phyloP scores from a whole-genome alignment of 1,140 invertebrate genomes.

The Bombus sibiricus region DNA sequence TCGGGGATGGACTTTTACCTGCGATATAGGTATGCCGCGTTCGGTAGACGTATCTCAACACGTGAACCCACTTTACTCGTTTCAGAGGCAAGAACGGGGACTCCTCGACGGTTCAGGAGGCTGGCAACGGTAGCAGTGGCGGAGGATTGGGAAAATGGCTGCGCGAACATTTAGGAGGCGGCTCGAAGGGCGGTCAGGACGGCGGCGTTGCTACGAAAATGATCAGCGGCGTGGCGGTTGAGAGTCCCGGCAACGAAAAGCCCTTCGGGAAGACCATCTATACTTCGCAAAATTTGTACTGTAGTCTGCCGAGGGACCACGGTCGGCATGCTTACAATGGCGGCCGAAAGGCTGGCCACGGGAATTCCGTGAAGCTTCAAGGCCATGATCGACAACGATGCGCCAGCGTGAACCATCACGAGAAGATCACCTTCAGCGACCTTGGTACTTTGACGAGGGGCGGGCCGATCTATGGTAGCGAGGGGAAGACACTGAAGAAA shows the following conservation, averaged over 20 bases:
- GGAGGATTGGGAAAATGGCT: constrained; percentile 78
- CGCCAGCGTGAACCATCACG: constrained; percentile 64
- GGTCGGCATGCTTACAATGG: constrained; percentile 64
- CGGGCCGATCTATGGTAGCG: constrained; percentile 74
- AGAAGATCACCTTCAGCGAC: constrained; percentile 68
- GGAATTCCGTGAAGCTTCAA: constrained; percentile 58
- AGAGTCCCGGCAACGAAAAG: constrained; percentile 67
- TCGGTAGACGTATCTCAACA: constrained; percentile 1
- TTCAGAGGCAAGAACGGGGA: constrained; percentile 62
- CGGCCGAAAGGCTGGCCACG: constrained; percentile 64
- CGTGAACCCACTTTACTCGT: constrained; percentile 39
- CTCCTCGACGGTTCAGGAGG: constrained; percentile 41
- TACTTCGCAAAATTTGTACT: constrained; percentile 78
- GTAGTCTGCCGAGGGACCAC: constrained; percentile 76
- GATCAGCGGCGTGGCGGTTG: constrained; percentile 38
- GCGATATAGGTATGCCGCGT: not conserved
- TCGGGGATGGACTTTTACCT: not conserved
- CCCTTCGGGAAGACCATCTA: constrained; percentile 65
- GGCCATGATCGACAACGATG: constrained; percentile 66
- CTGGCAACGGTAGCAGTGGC: constrained; percentile 61
- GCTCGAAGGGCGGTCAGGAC: constrained; percentile 71
- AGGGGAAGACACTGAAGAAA: constrained; percentile 73
- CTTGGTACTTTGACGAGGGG: constrained; percentile 69
- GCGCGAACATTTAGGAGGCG: constrained; percentile 75
- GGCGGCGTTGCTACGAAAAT: constrained; percentile 45